Percentiles rank a stretch among this genome's conserved stretches.
Conservation (phyloP, 1,140 invertebrate genomes). For the Leptestheria dahalacensis region DNA sequence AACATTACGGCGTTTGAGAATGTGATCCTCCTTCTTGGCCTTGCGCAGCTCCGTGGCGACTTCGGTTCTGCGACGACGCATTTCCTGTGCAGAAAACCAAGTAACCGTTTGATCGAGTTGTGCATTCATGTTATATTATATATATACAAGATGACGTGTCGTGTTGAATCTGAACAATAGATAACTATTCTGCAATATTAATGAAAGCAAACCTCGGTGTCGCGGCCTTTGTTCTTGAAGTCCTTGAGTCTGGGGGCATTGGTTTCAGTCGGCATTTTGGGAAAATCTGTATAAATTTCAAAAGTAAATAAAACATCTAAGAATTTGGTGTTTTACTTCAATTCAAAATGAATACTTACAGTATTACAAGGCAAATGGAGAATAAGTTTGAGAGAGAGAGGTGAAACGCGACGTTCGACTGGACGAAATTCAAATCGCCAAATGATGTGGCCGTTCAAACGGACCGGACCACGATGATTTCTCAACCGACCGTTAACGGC, state of each 20-base stretch:
- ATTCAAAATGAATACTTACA: background rate
- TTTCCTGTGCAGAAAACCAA: slow-evolving; percentile 44
- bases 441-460: background rate
- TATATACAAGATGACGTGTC: background rate
- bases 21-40: slow-evolving; percentile 83
- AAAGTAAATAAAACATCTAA: too few relatives aligned
- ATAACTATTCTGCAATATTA: too few relatives aligned
- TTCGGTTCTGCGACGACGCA: slow-evolving; percentile 72
- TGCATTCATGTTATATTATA: background rate
- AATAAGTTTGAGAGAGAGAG: too few relatives aligned
- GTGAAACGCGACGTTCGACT: background rate
- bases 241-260: slow-evolving; percentile 23
- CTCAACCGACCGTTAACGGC: too few relatives aligned
- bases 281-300: too few relatives aligned
- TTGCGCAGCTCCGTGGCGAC: slow-evolving; percentile 80
- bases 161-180: too few relatives aligned
- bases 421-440: background rate
- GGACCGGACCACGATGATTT: background rate
- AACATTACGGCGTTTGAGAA: slow-evolving; percentile 86
- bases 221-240: slow-evolving; percentile 33
- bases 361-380: too few relatives aligned
- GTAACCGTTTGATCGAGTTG: background rate
- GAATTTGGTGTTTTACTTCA: too few relatives aligned
- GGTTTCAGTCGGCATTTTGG: slow-evolving; percentile 22
- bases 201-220: slow-evolving; percentile 31